Evolutionary conservation across 2,113 vertebrate genomes (phyloP).

Genomic region (Lepus europaeus): DNA sequence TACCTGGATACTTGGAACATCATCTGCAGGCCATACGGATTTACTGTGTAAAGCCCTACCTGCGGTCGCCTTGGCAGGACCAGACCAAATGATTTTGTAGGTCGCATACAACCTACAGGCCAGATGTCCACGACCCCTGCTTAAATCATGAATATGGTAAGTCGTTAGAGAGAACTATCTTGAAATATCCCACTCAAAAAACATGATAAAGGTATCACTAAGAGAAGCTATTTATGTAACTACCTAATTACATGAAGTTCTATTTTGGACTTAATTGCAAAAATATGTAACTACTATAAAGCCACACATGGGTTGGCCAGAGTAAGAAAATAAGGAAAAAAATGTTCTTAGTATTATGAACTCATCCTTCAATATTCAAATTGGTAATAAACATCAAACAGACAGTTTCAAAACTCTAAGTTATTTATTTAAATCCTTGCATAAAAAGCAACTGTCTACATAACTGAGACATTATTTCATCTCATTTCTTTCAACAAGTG

Average conservation of each 20-base stretch:
- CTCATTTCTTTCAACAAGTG: slow-evolving; percentile 29
- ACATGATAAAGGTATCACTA: background rate
- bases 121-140: no score
- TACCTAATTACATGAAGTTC: background rate
- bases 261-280: slow-evolving; percentile 52
- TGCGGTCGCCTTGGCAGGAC: no score
- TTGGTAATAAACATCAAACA: background rate
- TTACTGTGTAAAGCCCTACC: no score
- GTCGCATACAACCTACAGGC: no score
- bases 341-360: background rate
- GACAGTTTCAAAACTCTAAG: background rate
- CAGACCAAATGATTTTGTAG: no score
- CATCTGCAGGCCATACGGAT: no score
- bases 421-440: slow-evolving; percentile 12
- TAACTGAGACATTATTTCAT: slow-evolving; percentile 13
- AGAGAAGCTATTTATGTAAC: background rate
- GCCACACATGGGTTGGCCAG: background rate
- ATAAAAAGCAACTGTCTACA: slow-evolving; percentile 29
- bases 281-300: background rate
- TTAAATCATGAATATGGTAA: slow-evolving; percentile 14
- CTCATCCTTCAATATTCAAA: slow-evolving; percentile 5
- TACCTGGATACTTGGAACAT: no score
- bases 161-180: background rate
- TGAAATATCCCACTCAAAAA: slow-evolving; percentile 25
- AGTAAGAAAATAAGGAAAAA: slow-evolving; percentile 17